Base-by-base conservation (phyloP, 1,140 invertebrate species). In the Ceratina japonica region DNA sequence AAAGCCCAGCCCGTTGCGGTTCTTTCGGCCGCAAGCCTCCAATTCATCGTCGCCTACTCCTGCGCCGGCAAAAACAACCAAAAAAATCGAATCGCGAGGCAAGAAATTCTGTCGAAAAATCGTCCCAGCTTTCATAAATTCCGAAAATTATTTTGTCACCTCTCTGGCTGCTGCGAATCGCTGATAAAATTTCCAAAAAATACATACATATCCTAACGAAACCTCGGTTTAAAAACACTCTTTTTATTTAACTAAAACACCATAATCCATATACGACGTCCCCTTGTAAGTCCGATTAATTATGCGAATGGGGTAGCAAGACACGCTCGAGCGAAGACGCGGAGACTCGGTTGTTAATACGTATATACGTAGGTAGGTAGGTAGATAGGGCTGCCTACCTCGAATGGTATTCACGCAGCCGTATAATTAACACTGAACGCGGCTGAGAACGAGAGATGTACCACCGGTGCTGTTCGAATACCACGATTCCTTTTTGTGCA, bases 251-350 rank as follows among this genome's bases (percentile, higher is more conserved):
- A 44, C n/a, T n/a, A n/a, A n/a, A n/a, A n/a, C n/a, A n/a, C 63
- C 31, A 8, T 69, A 75, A 75, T 20, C 27, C 37, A 24, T 44
- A 31, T 63, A 49, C 24, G 27, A 37, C 22, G 3, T 27, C 49
- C 12, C 20, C 59, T 13, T 0, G 5, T 15, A 13, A 22, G 31
- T 16, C 37, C 10, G 44, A 69, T 56, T 84, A 84, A 84, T 84
- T 75, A 79, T 58, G 73, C 52, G 52, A 52, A 80, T 84, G 78
- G 49, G 24, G 68, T 62, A 66, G 27, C 59, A 20, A 72, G 71
- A 83, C 74, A 75, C 13, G 18, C 54, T 64, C 20, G 12, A 3
- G n/a, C 22, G 31, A 84, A 81, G 69, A 24, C 16, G 24, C 31
- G 68, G 75, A 64, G 69, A 73, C 62, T 73, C 72, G 69, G 58